Conservation (phyloP, 2,888 invertebrate genomes). For the Athrips mouffetella region DNA sequence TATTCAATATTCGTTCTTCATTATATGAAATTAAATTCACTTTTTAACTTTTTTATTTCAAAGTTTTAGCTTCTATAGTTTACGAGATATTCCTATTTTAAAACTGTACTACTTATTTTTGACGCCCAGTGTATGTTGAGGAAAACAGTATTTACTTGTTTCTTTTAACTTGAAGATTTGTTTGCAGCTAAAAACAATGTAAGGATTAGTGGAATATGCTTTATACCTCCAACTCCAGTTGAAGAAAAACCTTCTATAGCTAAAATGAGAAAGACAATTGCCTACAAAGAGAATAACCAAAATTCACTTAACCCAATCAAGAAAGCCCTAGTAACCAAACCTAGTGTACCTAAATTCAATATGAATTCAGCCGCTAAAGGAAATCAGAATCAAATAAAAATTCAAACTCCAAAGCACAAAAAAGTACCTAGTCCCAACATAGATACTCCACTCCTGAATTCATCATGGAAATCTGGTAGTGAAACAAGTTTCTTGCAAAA, state of each 20-base stretch:
- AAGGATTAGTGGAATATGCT: slow-evolving; percentile 60
- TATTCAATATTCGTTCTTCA: too few relatives aligned
- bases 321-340: slow-evolving; percentile 19
- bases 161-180: not conserved
- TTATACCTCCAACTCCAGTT: slow-evolving; percentile 56
- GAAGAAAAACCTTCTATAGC: slow-evolving; percentile 29
- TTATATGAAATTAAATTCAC: too few relatives aligned
- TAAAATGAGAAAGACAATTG: slow-evolving; percentile 34
- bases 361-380: too few relatives aligned
- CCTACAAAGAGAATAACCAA: slow-evolving; percentile 54
- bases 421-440: slow-evolving; percentile 9
- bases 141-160: too few relatives aligned
- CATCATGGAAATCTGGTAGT: slow-evolving; percentile 56
- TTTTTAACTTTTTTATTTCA: too few relatives aligned
- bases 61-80: too few relatives aligned
- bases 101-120: too few relatives aligned
- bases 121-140: too few relatives aligned
- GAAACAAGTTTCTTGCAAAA: slow-evolving; percentile 62
- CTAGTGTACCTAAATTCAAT: too few relatives aligned
- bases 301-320: slow-evolving; percentile 25
- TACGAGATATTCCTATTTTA: too few relatives aligned
- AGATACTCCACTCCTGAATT: slow-evolving; percentile 52
- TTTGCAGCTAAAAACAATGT: slow-evolving; percentile 37
- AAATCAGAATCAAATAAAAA: too few relatives aligned
- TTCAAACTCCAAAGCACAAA: not conserved